These are phyloP conservation scores for Lepidocyrtoides sp. DNA, from an alignment of 2,888 invertebrate genomes.

Conservation along the genomic window DNA sequence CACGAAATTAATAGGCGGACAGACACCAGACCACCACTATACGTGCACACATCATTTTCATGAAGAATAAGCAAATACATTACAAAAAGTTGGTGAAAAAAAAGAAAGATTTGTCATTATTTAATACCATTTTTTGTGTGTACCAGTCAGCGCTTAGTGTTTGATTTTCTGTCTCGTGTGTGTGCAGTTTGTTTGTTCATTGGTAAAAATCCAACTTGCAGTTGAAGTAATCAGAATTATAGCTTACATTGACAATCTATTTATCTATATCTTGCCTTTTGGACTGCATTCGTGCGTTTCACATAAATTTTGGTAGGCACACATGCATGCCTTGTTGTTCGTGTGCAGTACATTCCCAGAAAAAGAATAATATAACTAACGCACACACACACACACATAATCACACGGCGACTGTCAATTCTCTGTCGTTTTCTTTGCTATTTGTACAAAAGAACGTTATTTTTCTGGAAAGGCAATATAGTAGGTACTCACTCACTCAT, in stretches of 20 bases:
- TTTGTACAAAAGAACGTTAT: not conserved
- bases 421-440: not conserved
- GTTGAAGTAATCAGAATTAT: not conserved
- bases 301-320: not conserved
- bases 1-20: constrained; percentile 52
- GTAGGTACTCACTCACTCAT: not conserved
- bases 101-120: constrained; percentile 44
- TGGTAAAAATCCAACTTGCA: not conserved
- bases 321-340: not conserved
- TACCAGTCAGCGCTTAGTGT: constrained; percentile 62
- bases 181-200: constrained; percentile 28
- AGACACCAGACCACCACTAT: not conserved
- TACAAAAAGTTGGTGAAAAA: constrained; percentile 22
- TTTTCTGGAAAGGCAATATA: too few species aligned
- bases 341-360: not conserved
- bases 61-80: constrained; percentile 20
- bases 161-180: not conserved
- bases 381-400: too few species aligned
- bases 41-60: not conserved
- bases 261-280: not conserved
- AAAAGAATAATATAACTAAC: not conserved
- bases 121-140: constrained; percentile 6
- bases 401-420: not conserved
- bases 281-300: constrained; percentile 9
- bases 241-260: not conserved